Conservation (phyloP, 35 echinoderm and acorn worm species). For the Anneissia japonica region DNA sequence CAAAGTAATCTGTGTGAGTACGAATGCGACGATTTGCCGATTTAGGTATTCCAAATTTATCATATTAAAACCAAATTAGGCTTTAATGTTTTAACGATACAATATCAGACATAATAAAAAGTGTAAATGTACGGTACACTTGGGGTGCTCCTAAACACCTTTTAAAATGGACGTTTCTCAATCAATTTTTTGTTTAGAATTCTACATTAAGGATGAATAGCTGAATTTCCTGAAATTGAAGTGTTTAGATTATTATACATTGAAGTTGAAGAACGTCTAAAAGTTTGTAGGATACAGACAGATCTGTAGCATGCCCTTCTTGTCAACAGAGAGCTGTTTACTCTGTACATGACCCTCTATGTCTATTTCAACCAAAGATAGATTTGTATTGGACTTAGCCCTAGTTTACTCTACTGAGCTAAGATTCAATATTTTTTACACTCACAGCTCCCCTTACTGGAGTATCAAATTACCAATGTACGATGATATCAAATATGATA, state of each 20-base stretch:
- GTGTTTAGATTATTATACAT: neutral
- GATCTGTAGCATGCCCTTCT: neutral
- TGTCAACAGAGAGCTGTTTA: neutral
- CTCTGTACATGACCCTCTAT: neutral
- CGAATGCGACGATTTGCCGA: too few species aligned
- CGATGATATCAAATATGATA: neutral
- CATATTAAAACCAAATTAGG: too few species aligned
- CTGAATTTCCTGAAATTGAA: too few species aligned
- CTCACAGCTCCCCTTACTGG: neutral
- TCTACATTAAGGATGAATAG: neutral
- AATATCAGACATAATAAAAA: too few species aligned
- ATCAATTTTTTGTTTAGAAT: neutral
- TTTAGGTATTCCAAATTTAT: too few species aligned
- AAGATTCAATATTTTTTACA: neutral
- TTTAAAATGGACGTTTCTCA: neutral
- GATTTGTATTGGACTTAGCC: neutral
- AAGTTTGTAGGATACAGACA: neutral
- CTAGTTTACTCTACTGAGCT: neutral
- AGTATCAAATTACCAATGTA: neutral
- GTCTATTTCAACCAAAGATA: neutral
- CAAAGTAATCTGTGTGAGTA: too few species aligned
- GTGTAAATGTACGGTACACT: too few species aligned
- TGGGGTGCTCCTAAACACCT: too few species aligned
- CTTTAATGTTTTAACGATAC: too few species aligned
- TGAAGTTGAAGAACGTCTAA: neutral